A percentile compares a stretch with the other conserved stretches of the same genome.
phyloP scores from a whole-genome alignment of 2,113 vertebrate genomes.

The Pseudopipra pipra region DNA sequence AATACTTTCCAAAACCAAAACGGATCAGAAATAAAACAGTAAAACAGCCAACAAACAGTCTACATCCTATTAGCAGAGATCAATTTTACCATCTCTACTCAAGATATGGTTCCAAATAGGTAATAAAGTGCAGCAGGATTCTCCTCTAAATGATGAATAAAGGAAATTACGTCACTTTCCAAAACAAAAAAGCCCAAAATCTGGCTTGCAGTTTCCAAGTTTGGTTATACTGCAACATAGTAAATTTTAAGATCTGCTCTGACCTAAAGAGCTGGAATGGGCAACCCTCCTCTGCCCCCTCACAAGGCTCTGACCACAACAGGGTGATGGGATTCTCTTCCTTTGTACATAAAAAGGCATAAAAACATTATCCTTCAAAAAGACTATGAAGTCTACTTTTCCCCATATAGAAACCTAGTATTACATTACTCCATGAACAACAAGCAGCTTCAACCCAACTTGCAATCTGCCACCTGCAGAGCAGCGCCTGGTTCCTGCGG shows the following conservation, averaged over 20 bases:
- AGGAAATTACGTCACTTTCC: neutral
- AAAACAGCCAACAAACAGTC: neutral
- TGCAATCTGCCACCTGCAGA: neutral
- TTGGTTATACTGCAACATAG: neutral
- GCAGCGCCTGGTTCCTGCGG: accelerated
- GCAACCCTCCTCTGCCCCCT: neutral
- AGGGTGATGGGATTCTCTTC: neutral
- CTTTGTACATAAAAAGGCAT: neutral
- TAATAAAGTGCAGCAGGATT: neutral
- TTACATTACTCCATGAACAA: neutral
- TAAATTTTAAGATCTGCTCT: neutral
- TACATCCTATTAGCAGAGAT: neutral
- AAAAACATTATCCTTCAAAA: neutral
- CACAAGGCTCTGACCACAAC: too few species aligned
- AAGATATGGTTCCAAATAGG: neutral
- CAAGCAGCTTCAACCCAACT: neutral
- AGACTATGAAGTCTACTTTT: neutral
- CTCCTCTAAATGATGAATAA: neutral
- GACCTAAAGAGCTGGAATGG: neutral
- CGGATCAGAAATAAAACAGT: neutral
- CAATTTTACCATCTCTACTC: neutral
- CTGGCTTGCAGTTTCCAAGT: neutral
- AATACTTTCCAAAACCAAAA: neutral
- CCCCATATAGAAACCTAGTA: neutral
- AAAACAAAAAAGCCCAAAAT: neutral